These are phyloP conservation scores for Ametastegia equiseti DNA, from an alignment of 2,888 invertebrate genomes.

Conservation along the genomic window DNA sequence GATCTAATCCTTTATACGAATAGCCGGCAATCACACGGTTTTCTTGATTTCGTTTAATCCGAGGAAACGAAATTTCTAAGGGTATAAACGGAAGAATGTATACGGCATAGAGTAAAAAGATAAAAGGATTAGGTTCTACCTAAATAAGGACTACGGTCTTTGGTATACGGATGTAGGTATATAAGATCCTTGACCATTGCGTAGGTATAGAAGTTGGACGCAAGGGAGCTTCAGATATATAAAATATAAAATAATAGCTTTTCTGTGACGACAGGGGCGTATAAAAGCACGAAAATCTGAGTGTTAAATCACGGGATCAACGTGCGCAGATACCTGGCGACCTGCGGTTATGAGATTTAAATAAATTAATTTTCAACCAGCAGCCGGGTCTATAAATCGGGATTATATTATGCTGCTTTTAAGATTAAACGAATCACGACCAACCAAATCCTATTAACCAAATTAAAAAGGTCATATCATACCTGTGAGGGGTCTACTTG, in stretches of 20 bases:
- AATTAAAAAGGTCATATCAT: slow-evolving; percentile 14
- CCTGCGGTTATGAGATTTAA: slow-evolving; percentile 37
- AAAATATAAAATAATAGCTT: neutral
- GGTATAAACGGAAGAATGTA: neutral
- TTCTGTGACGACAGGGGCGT: too few relatives aligned
- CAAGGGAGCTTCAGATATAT: neutral
- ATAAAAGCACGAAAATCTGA: slow-evolving; percentile 7
- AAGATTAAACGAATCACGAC: slow-evolving; percentile 35
- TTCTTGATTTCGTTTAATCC: slow-evolving; percentile 11
- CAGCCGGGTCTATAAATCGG: slow-evolving; percentile 14
- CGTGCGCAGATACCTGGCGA: neutral
- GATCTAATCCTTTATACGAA: neutral
- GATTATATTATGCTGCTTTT: slow-evolving; percentile 24
- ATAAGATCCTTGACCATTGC: too few relatives aligned
- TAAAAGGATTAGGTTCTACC: slow-evolving; percentile 12
- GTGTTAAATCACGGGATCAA: slow-evolving; percentile 45
- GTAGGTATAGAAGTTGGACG: too few relatives aligned
- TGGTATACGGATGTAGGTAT: too few relatives aligned
- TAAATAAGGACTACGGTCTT: too few relatives aligned
- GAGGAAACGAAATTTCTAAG: neutral
- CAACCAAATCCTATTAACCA: slow-evolving; percentile 29
- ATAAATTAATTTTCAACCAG: slow-evolving; percentile 38
- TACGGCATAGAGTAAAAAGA: neutral
- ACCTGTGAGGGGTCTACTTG: neutral
- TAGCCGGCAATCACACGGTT: slow-evolving; percentile 13